phyloP scores from a whole-genome alignment of 2,888 invertebrate genomes.

The Pollenia amentaria region DNA sequence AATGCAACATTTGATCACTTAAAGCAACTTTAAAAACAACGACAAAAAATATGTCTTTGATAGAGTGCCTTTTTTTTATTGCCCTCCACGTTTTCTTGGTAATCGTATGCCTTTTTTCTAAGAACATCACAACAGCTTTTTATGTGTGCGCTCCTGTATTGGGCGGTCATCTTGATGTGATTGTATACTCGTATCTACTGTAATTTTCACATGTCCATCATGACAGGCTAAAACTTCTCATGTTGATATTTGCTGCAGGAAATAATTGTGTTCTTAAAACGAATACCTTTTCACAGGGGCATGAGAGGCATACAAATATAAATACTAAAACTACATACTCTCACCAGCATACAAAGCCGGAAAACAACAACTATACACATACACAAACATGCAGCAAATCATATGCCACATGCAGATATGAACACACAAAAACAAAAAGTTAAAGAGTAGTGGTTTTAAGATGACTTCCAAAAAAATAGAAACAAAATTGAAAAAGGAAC shows the following conservation, averaged over 20 bases:
- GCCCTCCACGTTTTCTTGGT: slow-evolving; percentile 4
- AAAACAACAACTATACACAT: background rate
- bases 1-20: slow-evolving; percentile 40
- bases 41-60: slow-evolving; percentile 32
- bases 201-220: slow-evolving; percentile 71
- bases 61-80: slow-evolving; percentile 21
- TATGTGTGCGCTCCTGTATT: background rate
- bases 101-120: background rate
- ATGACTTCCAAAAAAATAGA: slow-evolving; percentile 23
- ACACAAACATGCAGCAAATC: slow-evolving; percentile 14
- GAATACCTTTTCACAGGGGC: slow-evolving; percentile 34
- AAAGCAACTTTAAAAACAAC: background rate
- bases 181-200: slow-evolving; percentile 28
- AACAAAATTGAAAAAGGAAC: background rate
- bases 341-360: slow-evolving; percentile 1
- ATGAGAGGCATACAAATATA: background rate
- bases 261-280: slow-evolving; percentile 50
- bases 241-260: slow-evolving; percentile 52
- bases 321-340: background rate
- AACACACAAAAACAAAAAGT: background rate
- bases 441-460: slow-evolving; percentile 46
- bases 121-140: background rate
- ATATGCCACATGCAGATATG: slow-evolving; percentile 43
- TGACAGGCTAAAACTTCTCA: slow-evolving; percentile 62
- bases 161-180: slow-evolving; percentile 32